Conservation (phyloP, 2,888 invertebrate genomes). For the Galerucella nymphaeae region DNA sequence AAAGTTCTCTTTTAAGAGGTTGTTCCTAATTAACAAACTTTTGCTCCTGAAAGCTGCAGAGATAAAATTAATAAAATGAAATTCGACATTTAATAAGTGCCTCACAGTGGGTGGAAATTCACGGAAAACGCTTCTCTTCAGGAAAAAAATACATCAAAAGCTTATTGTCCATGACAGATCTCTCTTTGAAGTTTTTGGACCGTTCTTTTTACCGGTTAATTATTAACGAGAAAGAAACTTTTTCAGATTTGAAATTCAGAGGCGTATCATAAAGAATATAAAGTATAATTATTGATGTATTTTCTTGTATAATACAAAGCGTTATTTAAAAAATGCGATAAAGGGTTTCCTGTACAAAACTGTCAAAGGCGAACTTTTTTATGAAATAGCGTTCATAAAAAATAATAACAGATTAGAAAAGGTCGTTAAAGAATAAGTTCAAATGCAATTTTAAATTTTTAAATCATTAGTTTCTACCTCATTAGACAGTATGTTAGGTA, state of each 20-base stretch:
- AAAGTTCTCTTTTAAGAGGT: conserved; percentile 36
- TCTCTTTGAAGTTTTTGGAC: conserved; percentile 62
- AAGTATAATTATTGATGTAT: not conserved
- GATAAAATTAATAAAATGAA: conserved; percentile 55
- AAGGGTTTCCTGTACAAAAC: no score
- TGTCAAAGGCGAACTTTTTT: no score
- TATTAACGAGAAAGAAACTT: conserved; percentile 63
- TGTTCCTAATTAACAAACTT: conserved; percentile 51
- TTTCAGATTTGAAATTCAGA: conserved; percentile 50
- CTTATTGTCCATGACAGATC: conserved; percentile 63
- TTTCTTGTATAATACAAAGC: no score
- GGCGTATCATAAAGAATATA: conserved; percentile 16
- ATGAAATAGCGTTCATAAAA: no score
- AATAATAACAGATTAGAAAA: no score
- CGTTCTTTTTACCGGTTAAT: conserved; percentile 63
- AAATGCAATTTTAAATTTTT: no score
- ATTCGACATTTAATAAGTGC: conserved; percentile 52
- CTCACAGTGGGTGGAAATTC: conserved; percentile 40
- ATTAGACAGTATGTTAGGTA: no score
- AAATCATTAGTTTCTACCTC: no score
- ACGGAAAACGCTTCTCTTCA: conserved; percentile 44
- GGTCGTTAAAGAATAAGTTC: no score
- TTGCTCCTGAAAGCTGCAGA: conserved; percentile 46
- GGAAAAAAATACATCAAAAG: conserved; percentile 59
- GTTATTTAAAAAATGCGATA: no score